These are phyloP conservation scores for Syrista parreyssii DNA, from an alignment of 2,888 invertebrate genomes.

Conservation along the genomic window DNA sequence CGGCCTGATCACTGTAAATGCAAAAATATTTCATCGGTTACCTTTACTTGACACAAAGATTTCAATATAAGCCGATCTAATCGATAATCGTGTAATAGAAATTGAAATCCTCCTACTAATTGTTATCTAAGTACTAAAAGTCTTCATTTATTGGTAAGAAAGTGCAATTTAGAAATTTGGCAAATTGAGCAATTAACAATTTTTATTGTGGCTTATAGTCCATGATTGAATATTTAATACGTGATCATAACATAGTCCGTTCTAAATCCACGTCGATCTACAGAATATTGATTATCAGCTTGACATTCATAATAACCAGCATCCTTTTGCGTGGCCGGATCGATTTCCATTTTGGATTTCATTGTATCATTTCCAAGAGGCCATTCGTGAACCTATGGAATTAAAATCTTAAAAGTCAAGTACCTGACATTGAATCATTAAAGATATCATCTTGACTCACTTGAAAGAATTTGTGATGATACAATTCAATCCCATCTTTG, in stretches of 20 bases:
- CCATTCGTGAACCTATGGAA: constrained; percentile 73
- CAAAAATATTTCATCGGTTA: constrained; percentile 15
- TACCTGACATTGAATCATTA: background rate
- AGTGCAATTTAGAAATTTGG: background rate
- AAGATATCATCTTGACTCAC: constrained; percentile 57
- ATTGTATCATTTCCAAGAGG: constrained; percentile 73
- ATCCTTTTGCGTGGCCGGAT: constrained; percentile 79
- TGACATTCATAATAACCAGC: constrained; percentile 80
- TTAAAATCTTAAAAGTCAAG: background rate
- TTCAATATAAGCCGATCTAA: constrained; percentile 14
- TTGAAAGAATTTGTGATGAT: constrained; percentile 77
- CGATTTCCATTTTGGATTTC: constrained; percentile 80
- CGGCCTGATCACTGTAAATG: constrained; percentile 8
- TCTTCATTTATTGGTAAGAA: background rate
- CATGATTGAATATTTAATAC: constrained; percentile 52
- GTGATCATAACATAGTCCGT: constrained; percentile 73
- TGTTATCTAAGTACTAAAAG: background rate
- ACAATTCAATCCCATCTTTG: constrained; percentile 82
- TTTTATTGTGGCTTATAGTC: constrained; percentile 16
- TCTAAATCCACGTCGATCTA: constrained; percentile 75
- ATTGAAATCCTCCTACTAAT: background rate
- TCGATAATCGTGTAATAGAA: background rate
- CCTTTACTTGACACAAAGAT: background rate
- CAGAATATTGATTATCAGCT: constrained; percentile 78
- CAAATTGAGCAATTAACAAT: constrained; percentile 9